Base-by-base conservation (phyloP, 1,140 invertebrate species). In the Musca domestica region DNA sequence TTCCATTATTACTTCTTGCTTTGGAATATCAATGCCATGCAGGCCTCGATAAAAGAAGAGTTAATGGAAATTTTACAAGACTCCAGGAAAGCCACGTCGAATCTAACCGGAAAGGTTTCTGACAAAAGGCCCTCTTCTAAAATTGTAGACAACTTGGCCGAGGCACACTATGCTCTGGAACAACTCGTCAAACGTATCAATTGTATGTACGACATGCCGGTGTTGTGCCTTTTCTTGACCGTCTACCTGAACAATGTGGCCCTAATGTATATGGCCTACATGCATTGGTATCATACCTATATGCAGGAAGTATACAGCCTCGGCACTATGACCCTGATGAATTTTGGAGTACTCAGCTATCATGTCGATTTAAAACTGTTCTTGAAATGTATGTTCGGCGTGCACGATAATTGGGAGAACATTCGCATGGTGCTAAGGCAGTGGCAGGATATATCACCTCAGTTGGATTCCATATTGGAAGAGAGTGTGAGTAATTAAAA, bases 401-500 rank as follows among this genome's bases (percentile, higher is more conserved):
- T 61, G 27, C 1, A 27, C 10, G 27, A 61, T 34, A 10, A 10
- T 6, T 4, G 30, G 12, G 10, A 34, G 27, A 34, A 19, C 1
- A 41, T 10, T 2, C 7, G 17, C 0, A 6, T 34, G 10, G 10
- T 61, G 17, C 41, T 61, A 23, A 61, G 41, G 10, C 34, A 41
- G 10, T 12, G 2, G 10, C 6, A 41, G 12, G 34, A 41, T 2
- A 12, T 5, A 10, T 9, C 34, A 41, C 2, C 5, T 9, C 12
- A 2, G 34, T 5, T 41, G 17, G 27, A 61, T 34, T n/a, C n/a
- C 7, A 34, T 27, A 41, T 22, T 61, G 12, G 56, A 61, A 34
- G 34, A 61, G 17, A 61, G 56, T 61, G 56, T 61, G 17, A 61
- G 56, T 34, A 20, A 41, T n/a, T n/a, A n/a, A n/a, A n/a, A n/a